These are phyloP conservation scores for Orientallactaga bullata DNA, from an alignment of 2,113 vertebrate species.

Conservation along the genomic window DNA sequence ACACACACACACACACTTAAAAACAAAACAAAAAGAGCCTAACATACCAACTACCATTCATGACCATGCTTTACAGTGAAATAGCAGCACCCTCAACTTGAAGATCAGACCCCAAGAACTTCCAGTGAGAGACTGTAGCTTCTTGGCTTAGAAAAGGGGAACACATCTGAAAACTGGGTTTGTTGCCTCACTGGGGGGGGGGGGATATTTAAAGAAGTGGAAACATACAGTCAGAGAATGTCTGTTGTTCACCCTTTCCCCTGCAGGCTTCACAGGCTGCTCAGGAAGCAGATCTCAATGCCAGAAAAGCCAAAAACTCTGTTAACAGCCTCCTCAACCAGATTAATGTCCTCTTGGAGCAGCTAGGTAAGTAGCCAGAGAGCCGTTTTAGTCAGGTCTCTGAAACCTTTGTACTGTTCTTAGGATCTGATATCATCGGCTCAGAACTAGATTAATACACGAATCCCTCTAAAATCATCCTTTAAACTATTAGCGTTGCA, in stretches of 20 bases:
- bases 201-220: not conserved
- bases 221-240: not conserved
- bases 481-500: not conserved
- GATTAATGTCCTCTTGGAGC: slow-evolving; percentile 92
- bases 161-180: slow-evolving; percentile 12
- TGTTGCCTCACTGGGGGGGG: not conserved
- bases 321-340: slow-evolving; percentile 92
- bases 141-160: slow-evolving; percentile 7
- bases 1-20: too few species aligned
- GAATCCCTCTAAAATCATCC: not conserved
- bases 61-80: not conserved
- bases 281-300: slow-evolving; percentile 95
- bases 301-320: slow-evolving; percentile 95
- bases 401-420: too few species aligned
- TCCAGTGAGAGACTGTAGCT: not conserved
- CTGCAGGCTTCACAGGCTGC: slow-evolving; percentile 93
- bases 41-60: not conserved
- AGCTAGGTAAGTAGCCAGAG: slow-evolving; percentile 89
- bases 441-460: not conserved
- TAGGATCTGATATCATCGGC: not conserved
- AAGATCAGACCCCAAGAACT: not conserved
- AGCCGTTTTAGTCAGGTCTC: not conserved
- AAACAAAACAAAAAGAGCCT: too few species aligned
- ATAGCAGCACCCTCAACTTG: not conserved
- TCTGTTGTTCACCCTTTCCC: not conserved